These are phyloP conservation scores for Platypus cylindrus DNA, from an alignment of 2,888 invertebrate species.

Conservation along the genomic window DNA sequence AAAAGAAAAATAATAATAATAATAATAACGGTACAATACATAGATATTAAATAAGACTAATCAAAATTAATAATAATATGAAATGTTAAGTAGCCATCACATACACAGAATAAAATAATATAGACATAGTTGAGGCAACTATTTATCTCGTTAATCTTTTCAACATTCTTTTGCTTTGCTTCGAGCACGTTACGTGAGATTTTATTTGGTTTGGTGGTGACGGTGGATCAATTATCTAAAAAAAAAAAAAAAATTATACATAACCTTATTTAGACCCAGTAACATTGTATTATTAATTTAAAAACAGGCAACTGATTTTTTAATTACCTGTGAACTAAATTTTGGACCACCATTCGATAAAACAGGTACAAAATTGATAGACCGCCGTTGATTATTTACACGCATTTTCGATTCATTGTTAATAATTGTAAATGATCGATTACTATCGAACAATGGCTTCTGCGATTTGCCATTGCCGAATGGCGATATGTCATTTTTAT, in stretches of 20 bases:
- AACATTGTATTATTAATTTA: too few species aligned
- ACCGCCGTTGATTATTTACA: conserved; percentile 8
- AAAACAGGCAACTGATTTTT: background rate
- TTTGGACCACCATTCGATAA: conserved; percentile 13
- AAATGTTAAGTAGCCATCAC: too few species aligned
- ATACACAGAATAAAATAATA: too few species aligned
- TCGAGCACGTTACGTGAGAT: conserved; percentile 24
- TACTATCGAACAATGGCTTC: conserved; percentile 11
- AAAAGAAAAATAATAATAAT: too few species aligned
- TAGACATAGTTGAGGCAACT: too few species aligned
- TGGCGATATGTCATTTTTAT: conserved; percentile 2
- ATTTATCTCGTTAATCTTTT: conserved; percentile 25
- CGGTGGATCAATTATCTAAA: conserved; percentile 16
- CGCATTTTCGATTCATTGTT: background rate
- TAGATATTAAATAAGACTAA: too few species aligned
- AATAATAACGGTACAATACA: too few species aligned
- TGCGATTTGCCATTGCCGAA: too few species aligned
- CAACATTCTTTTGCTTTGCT: conserved; percentile 28
- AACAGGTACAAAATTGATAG: conserved; percentile 13
- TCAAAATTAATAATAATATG: background rate
- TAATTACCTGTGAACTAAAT: too few species aligned
- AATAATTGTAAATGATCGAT: conserved; percentile 7
- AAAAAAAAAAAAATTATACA: conserved; percentile 4
- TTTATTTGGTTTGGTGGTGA: conserved; percentile 28
- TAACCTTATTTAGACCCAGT: too few species aligned